Evolutionary conservation across 2,888 invertebrate species (phyloP), one percentile per base, ranked within the genome.

Genomic region (Acrocyrtus sp.): DNA sequence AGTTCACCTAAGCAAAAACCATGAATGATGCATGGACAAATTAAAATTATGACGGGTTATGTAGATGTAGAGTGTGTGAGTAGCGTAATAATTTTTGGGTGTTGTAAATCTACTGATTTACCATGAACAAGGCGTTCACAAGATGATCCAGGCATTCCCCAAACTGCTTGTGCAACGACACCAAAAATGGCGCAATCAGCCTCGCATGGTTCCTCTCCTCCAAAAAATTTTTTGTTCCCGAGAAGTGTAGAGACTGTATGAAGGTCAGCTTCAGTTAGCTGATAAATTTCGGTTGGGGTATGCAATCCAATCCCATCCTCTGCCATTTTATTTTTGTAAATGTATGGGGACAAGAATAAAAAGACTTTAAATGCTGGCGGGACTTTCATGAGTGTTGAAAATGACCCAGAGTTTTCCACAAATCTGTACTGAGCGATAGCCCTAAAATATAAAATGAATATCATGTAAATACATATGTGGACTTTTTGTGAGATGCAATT

Each of bases 171-270:
- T 22, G 83, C 81, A 56, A 85, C 47, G 78, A 83, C 81, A 3
- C 84, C 85, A 82, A 85, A 85, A 54, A 84, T 74, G 1, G 84
- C 81, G 79, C 84, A 84, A 77, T 85, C 85, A 5, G 73, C 74
- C 48, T 76, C 78, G 21, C 63, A 73, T 10, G 73, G 74, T 17
- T 68, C 75, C 29, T 77, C 82, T 79, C 79, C 79, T 4, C 72
- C 58, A n/a, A 78, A 21, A 43, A 74, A 76, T 34, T 74, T 73
- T 48, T 69, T 77, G 39, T 72, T 72, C 48, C 77, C 81, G 2
- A 81, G 62, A 24, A 78, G 26, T 6, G 26, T 24, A 8, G 79
- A 78, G 1, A 78, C 26, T 10, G 77, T 74, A 4, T 58, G 53
- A 17, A 81, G 51, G 41, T 78, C 75, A 3, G 72, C 61, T 24